Evolutionary conservation across 2,888 invertebrate genomes (phyloP).

Genomic region (Ochropacha duplaris): DNA sequence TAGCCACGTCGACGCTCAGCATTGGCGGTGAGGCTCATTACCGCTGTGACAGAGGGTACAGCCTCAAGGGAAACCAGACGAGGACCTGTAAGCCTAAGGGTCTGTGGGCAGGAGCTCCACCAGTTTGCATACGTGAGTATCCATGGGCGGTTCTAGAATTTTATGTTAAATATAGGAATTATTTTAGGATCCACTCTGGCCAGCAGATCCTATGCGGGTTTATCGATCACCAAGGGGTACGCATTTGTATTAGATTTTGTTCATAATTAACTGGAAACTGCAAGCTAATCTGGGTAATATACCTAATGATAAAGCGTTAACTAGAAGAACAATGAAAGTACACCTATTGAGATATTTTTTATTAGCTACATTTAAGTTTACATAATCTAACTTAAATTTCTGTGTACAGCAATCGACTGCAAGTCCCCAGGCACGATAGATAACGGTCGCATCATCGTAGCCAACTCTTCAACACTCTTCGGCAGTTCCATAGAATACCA

Average conservation of each 20-base stretch:
- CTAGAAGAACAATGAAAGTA: too few species aligned
- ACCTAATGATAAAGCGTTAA: too few species aligned
- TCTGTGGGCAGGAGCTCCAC: constrained; percentile 91
- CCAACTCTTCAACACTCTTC: constrained; percentile 92
- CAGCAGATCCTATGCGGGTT: too few species aligned
- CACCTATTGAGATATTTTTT: too few species aligned
- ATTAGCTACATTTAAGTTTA: too few species aligned
- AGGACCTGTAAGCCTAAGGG: constrained; percentile 89
- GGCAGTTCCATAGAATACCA: constrained; percentile 95
- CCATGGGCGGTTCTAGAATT: not conserved
- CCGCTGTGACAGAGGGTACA: constrained; percentile 91
- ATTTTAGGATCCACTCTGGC: too few species aligned
- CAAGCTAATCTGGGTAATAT: too few species aligned
- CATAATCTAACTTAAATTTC: not conserved
- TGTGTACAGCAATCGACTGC: constrained; percentile 90
- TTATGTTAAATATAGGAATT: too few species aligned
- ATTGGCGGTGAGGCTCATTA: constrained; percentile 92
- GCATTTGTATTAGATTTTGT: too few species aligned
- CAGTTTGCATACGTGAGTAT: constrained; percentile 90
- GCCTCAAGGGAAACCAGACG: constrained; percentile 90
- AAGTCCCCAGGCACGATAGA: constrained; percentile 90
- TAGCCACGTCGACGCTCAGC: constrained; percentile 85
- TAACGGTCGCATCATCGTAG: constrained; percentile 93
- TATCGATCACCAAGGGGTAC: too few species aligned
- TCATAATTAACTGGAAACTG: too few species aligned